A percentile compares a stretch with the other conserved stretches of the same genome.
Conservation (phyloP, 2,888 invertebrate species). For the Callimorpha dominula region DNA sequence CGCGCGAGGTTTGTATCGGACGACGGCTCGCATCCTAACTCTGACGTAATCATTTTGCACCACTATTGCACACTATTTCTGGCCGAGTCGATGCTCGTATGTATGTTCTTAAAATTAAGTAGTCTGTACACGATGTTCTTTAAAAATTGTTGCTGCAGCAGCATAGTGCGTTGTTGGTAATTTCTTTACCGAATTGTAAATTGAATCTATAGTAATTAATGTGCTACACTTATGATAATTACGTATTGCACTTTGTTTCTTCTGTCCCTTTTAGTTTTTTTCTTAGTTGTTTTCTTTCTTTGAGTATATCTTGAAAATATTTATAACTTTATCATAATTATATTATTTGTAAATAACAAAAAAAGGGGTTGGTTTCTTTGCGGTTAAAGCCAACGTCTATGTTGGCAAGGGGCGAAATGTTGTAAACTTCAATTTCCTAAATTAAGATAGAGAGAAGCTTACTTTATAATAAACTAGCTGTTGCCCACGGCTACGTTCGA, state of each 20-base stretch:
- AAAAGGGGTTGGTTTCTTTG: neutral
- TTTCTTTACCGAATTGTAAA: neutral
- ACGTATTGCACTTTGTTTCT: neutral
- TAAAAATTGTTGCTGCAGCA: neutral
- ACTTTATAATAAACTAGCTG: too few species aligned
- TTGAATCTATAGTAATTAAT: neutral
- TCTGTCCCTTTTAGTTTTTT: neutral
- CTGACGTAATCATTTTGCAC: conserved; percentile 62
- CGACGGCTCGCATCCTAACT: neutral
- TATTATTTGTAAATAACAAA: neutral
- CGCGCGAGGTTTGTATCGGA: conserved; percentile 89
- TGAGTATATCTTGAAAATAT: neutral
- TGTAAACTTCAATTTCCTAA: neutral
- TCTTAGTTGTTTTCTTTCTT: neutral
- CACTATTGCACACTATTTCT: neutral
- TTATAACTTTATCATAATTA: neutral
- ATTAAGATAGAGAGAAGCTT: neutral
- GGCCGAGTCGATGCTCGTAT: neutral
- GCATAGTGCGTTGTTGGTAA: neutral
- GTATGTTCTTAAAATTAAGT: neutral
- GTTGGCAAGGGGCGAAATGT: too few species aligned
- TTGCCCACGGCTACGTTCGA: too few species aligned
- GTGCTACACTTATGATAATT: neutral
- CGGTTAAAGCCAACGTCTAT: neutral
- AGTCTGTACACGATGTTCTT: neutral